These are phyloP conservation scores for Malurus splendens DNA, from an alignment of 2,797 vertebrate species.

Conservation along the genomic window DNA sequence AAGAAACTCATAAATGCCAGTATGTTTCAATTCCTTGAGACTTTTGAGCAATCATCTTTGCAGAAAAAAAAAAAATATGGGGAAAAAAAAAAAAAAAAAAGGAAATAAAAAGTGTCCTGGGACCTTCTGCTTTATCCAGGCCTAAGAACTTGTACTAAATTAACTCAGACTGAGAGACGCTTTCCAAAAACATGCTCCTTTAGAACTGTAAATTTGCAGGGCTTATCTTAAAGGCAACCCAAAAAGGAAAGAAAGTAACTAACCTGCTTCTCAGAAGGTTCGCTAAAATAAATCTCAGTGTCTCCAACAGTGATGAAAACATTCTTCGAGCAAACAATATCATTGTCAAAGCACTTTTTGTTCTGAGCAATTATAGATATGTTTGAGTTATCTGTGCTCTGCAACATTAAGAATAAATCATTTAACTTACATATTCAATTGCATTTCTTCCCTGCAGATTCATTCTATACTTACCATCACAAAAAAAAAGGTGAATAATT, in stretches of 20 bases:
- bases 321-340: slow-evolving; percentile 95
- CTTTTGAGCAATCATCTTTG: neutral
- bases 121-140: neutral
- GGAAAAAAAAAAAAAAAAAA: neutral
- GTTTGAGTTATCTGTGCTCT: slow-evolving; percentile 87
- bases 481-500: neutral
- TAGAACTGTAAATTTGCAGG: neutral
- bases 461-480: neutral
- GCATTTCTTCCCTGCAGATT: neutral
- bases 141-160: neutral
- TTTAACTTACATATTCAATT: slow-evolving; percentile 1
- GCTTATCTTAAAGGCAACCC: slow-evolving; percentile 5
- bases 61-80: neutral
- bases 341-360: slow-evolving; percentile 97
- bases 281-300: slow-evolving; percentile 91
- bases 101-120: neutral
- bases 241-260: slow-evolving; percentile 57
- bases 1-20: neutral
- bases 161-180: neutral
- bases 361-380: slow-evolving; percentile 93
- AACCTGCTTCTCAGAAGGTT: slow-evolving; percentile 88
- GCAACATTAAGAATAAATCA: slow-evolving; percentile 50
- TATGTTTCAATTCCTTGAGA: neutral
- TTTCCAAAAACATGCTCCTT: neutral
- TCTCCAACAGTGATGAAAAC: slow-evolving; percentile 90